Percentiles rank a stretch among this genome's conserved stretches.
Conservation (phyloP, 2,113 vertebrate genomes). For the Menura novaehollandiae region DNA sequence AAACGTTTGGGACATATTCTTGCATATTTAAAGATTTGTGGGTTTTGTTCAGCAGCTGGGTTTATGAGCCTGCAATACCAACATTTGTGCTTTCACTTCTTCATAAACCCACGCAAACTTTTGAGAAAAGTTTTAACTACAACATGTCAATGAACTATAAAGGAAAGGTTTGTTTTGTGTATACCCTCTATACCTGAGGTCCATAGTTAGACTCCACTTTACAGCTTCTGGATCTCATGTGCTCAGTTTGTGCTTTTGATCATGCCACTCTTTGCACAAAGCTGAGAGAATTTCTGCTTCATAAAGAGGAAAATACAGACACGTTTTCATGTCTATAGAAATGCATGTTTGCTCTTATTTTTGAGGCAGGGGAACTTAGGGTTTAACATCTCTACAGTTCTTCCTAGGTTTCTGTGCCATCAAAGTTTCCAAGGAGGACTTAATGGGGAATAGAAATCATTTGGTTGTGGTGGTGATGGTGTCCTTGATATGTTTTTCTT, state of each 20-base stretch:
- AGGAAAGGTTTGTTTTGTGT: conserved; percentile 44
- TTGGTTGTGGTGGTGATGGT: conserved; percentile 37
- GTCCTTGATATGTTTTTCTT: not conserved
- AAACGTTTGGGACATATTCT: not conserved
- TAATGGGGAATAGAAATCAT: conserved; percentile 54
- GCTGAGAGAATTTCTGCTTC: conserved; percentile 42
- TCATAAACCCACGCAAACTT: conserved; percentile 4
- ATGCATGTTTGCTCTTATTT: conserved; percentile 60
- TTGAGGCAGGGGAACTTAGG: conserved; percentile 36
- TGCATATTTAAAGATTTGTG: not conserved
- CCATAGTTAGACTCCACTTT: conserved; percentile 1
- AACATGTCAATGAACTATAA: not conserved
- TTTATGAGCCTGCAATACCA: not conserved
- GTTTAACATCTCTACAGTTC: conserved; percentile 31
- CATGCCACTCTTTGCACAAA: conserved; percentile 50
- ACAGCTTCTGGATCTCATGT: not conserved
- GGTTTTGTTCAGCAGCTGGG: not conserved
- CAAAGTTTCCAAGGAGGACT: conserved; percentile 32
- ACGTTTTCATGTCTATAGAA: conserved; percentile 49
- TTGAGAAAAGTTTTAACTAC: conserved; percentile 29
- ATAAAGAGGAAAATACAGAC: conserved; percentile 55
- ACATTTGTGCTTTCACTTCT: not conserved
- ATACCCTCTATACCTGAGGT: conserved; percentile 34
- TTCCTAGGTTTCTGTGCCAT: conserved; percentile 21
- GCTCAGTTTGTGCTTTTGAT: conserved; percentile 53